A percentile compares a stretch with the other conserved stretches of the same genome.
These are phyloP conservation scores for pig (Sus scrofa) DNA, from an alignment of 2,113 vertebrate genomes.

Conservation along the genomic window T2T-Sscrofa CM000817.6:104343001-104343500, in stretches of 20 bases:
- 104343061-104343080: neutral
- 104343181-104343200: neutral
- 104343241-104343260: neutral
- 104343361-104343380: fast-evolving
- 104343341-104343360: neutral
- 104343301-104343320: neutral
- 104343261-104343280: neutral
- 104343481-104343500: neutral
- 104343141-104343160: no score
- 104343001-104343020: neutral
- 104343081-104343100: neutral
- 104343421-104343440: neutral
- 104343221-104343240: neutral
- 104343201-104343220: neutral
- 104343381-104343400: neutral
- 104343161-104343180: neutral
- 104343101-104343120: neutral
- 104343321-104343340: neutral
- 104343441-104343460: neutral
- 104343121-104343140: neutral
- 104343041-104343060: neutral
- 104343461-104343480: neutral
- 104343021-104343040: neutral
- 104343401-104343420: neutral
- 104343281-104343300: neutral